A percentile compares a stretch with the other conserved stretches of the same genome.
These are phyloP conservation scores for Lutraria lutraria DNA, from an alignment of 2,888 invertebrate genomes.

Conservation along the genomic window DNA sequence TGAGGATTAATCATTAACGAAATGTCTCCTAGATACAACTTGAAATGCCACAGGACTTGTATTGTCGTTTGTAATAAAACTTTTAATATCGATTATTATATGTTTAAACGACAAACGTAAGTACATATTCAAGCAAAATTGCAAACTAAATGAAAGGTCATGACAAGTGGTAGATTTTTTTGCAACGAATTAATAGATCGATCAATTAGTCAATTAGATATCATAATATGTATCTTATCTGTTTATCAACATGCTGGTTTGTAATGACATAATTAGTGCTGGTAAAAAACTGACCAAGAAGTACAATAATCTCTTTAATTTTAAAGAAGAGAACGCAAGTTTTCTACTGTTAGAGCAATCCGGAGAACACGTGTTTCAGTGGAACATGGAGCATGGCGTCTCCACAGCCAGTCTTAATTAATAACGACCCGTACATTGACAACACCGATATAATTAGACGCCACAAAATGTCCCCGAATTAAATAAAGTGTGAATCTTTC, in stretches of 20 bases:
- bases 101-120: no score
- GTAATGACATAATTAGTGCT: neutral
- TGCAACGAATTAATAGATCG: neutral
- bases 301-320: neutral
- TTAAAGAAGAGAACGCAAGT: constrained; percentile 6
- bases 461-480: constrained; percentile 68
- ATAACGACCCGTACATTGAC: constrained; percentile 54
- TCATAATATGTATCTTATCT: neutral
- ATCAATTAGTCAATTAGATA: neutral
- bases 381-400: constrained; percentile 7
- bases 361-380: constrained; percentile 43
- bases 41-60: no score
- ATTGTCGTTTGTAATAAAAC: no score
- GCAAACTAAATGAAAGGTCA: no score
- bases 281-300: constrained; percentile 4
- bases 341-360: neutral
- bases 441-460: constrained; percentile 55
- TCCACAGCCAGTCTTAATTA: constrained; percentile 53
- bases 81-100: no score
- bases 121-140: no score
- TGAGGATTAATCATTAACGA: neutral
- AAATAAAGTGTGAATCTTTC: constrained; percentile 63
- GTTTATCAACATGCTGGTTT: neutral
- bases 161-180: no score
- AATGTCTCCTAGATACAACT: no score